phyloP scores from a whole-genome alignment of 2,888 invertebrate species.

The Thecophora atra region DNA sequence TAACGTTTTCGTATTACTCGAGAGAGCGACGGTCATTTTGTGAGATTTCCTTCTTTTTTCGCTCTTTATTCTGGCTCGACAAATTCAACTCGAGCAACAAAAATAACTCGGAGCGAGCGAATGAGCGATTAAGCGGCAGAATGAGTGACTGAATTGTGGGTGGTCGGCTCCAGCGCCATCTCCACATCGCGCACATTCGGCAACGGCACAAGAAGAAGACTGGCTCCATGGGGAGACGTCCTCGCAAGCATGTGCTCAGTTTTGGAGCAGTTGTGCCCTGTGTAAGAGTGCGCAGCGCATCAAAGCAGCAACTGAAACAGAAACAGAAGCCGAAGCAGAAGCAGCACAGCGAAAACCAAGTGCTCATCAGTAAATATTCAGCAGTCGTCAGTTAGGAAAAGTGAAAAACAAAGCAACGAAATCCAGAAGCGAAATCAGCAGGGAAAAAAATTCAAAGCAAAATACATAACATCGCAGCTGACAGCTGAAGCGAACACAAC shows the following conservation, averaged over 20 bases:
- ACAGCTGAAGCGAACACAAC: background rate
- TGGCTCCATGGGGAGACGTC: slow-evolving; percentile 28
- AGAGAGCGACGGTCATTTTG: too few relatives aligned
- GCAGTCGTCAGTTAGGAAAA: background rate
- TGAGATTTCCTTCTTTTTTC: background rate
- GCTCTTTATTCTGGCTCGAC: background rate
- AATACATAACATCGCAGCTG: background rate
- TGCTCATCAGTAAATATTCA: slow-evolving; percentile 12
- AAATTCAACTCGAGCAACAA: background rate
- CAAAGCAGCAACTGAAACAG: background rate
- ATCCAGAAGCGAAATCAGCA: background rate
- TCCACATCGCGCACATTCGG: background rate
- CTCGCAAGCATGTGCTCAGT: slow-evolving; percentile 50
- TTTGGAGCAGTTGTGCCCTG: slow-evolving; percentile 64
- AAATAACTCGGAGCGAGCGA: background rate
- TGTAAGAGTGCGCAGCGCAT: slow-evolving; percentile 60
- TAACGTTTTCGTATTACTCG: background rate
- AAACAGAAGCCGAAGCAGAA: slow-evolving; percentile 16
- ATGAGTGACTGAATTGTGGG: background rate
- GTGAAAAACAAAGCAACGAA: slow-evolving; percentile 18
- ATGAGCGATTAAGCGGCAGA: background rate
- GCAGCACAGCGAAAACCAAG: slow-evolving; percentile 16
- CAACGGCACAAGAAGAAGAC: background rate
- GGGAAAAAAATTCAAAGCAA: background rate
- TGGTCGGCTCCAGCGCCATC: background rate